Base-by-base conservation (phyloP, 2,113 vertebrate species). In the Nettapus auritus region DNA sequence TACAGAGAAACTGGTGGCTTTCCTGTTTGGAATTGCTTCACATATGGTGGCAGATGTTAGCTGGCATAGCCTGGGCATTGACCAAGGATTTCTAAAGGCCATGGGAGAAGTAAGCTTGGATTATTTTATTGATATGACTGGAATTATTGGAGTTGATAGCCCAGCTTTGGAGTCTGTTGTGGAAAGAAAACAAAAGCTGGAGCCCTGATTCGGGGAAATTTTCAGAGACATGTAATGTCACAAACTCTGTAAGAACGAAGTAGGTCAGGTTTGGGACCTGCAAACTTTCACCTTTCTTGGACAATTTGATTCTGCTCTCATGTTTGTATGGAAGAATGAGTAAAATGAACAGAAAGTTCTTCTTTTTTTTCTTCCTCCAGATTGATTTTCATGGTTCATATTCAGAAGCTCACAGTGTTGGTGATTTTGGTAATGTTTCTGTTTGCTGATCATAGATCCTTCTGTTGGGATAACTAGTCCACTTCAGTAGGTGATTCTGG, bases 31-130 rank as follows among this genome's bases (percentile, higher is more conserved):
- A 70, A 83, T 98, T 82, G 94, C 98, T 7, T 98, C 98, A 3
- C 98, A 98, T 86, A 97, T 98, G 96, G 98, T 98, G 74, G 97
- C 98, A 33, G 98, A 98, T n/a, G 71, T 98, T 71, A 98, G 96
- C 93, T 98, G 98, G 98, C 98, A 98, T 50, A 98, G 98, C 73
- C 90, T 98, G 93, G 98, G 96, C 18, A 96, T 98, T 1, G 93
- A 98, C 14, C 98, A 98, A 94, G 98, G 98, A 42, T 98, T 98
- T 90, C 97, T 98, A 2, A 96, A 88, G 68, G 93, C 98, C 13
- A 98, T 98, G 98, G 98, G 86, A 67, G 98, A 95, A 11, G 98
- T 98, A 96, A 98, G 98, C 93, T 53, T 77, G 3, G 31, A 13
- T 25, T 82, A n/a, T 81, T 87, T 34, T 94, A 34, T 64, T 88